Evolutionary conservation across 2,888 invertebrate species (phyloP).

Genomic region (Apotomis betuletana): DNA sequence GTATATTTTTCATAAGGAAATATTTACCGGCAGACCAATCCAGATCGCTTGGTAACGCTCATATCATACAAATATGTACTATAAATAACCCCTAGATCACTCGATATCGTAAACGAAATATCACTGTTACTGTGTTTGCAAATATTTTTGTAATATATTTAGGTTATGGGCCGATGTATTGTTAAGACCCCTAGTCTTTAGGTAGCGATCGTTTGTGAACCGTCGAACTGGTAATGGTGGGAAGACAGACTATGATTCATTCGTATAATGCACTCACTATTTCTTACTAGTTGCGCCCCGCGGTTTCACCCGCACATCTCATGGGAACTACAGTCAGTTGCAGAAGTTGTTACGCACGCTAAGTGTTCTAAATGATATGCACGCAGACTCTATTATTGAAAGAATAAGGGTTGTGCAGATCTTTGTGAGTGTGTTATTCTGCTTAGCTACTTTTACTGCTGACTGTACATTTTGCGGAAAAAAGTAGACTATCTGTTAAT

Average conservation of each 20-base stretch:
- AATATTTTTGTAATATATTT: conserved; percentile 66
- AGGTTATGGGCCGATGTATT: conserved; percentile 59
- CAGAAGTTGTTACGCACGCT: no score
- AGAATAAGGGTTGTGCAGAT: no score
- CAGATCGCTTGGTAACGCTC: conserved; percentile 26
- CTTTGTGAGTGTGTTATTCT: no score
- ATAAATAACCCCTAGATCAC: conserved; percentile 43
- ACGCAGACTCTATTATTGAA: no score
- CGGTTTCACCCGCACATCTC: no score
- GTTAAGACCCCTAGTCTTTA: conserved; percentile 75
- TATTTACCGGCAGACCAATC: conserved; percentile 2
- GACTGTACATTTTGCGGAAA: no score
- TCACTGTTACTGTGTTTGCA: conserved; percentile 63
- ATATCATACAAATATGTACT: conserved; percentile 36
- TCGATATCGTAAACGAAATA: conserved; percentile 48
- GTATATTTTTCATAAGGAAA: background rate
- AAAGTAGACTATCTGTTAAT: no score
- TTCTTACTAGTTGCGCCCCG: no score
- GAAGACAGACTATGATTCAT: background rate
- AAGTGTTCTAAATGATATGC: no score
- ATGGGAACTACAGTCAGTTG: no score
- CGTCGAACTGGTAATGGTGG: conserved; percentile 19
- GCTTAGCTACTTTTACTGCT: no score
- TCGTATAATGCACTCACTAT: no score
- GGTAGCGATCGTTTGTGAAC: conserved; percentile 63